Evolutionary conservation across 2,888 invertebrate species (phyloP).

Genomic region (Amblyjoppa fuscipennis): DNA sequence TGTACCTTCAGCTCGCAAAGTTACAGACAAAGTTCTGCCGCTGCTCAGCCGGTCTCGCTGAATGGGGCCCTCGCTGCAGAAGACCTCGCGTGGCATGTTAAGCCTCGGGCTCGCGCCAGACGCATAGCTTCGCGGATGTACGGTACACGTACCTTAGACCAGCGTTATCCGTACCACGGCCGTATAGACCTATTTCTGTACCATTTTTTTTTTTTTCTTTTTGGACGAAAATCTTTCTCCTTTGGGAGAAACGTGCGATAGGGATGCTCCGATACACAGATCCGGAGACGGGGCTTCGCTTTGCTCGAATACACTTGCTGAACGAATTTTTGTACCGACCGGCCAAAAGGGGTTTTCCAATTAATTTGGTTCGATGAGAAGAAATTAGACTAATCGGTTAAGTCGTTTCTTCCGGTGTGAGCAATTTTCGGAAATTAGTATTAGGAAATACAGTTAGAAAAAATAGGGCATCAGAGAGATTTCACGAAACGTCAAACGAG

Average conservation of each 20-base stretch:
- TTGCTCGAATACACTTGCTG: no score
- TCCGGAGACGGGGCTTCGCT: no score
- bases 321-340: no score
- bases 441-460: no score
- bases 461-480: neutral
- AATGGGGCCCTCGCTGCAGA: conserved; percentile 54
- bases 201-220: neutral
- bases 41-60: conserved; percentile 46
- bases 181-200: neutral
- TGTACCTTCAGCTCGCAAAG: conserved; percentile 63
- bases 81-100: conserved; percentile 56
- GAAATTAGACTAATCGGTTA: neutral
- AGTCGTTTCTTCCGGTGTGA: neutral
- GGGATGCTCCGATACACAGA: no score
- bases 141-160: conserved; percentile 13
- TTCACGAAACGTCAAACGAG: neutral
- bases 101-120: conserved; percentile 41
- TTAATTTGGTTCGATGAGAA: no score
- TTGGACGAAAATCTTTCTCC: no score
- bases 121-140: conserved; percentile 11
- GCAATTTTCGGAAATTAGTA: neutral
- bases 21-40: conserved; percentile 62
- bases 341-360: no score
- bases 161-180: neutral
- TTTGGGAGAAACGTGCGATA: no score